phyloP scores from a whole-genome alignment of 2,888 invertebrate species.

The Rhorus exstirpatorius region DNA sequence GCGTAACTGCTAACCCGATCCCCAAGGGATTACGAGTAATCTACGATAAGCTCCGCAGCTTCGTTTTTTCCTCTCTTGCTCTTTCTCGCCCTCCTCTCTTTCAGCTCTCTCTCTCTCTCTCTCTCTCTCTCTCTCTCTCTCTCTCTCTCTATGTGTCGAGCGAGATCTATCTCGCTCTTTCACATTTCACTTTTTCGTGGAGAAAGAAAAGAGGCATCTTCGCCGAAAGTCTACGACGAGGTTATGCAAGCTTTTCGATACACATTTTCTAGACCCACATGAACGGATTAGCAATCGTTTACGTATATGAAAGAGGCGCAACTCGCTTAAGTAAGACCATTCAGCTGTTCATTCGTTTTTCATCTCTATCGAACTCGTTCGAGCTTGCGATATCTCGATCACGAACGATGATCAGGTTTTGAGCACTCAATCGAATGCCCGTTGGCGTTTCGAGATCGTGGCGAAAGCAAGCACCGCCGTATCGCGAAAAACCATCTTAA shows the following conservation, averaged over 20 bases:
- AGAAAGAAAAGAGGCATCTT: slow-evolving; percentile 11
- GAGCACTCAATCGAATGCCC: slow-evolving; percentile 9
- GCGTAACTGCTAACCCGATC: slow-evolving; percentile 81
- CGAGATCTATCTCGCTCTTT: slow-evolving; percentile 13
- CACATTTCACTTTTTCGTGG: slow-evolving; percentile 14
- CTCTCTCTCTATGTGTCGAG: neutral
- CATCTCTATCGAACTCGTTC: slow-evolving; percentile 25
- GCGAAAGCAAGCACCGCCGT: neutral
- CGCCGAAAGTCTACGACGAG: slow-evolving; percentile 5
- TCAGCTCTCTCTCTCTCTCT: slow-evolving; percentile 29
- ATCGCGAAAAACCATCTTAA: slow-evolving; percentile 16
- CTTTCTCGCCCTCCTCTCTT: slow-evolving; percentile 10
- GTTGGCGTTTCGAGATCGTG: slow-evolving; percentile 16
- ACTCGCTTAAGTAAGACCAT: slow-evolving; percentile 21
- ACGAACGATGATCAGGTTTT: slow-evolving; percentile 62
- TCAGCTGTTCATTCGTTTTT: slow-evolving; percentile 41
- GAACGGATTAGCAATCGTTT: slow-evolving; percentile 49
- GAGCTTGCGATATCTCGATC: slow-evolving; percentile 60
- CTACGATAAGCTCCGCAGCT: slow-evolving; percentile 77
- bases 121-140: slow-evolving; percentile 24
- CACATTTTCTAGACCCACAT: slow-evolving; percentile 77
- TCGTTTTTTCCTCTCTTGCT: slow-evolving; percentile 37
- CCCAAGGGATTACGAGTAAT: slow-evolving; percentile 81
- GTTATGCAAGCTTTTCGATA: slow-evolving; percentile 78
- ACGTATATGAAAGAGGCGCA: slow-evolving; percentile 17